These are phyloP conservation scores for Onychomys arenicola DNA, from an alignment of 2,797 vertebrate species.

Conservation along the genomic window DNA sequence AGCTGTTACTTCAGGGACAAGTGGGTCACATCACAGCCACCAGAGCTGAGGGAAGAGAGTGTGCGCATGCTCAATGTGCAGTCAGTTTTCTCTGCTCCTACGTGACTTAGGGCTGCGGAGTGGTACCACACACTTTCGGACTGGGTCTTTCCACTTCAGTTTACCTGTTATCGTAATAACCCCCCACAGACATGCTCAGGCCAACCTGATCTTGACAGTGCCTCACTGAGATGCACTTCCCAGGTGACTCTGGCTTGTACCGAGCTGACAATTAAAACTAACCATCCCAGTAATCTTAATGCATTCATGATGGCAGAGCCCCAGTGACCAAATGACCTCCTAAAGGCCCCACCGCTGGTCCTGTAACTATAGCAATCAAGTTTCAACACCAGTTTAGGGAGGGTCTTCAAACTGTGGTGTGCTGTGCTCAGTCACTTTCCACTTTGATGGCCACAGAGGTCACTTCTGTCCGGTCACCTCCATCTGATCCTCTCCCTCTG, in stretches of 20 bases:
- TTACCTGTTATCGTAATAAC: background rate
- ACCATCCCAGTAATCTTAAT: background rate
- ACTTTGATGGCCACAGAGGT: background rate
- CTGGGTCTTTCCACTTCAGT: background rate
- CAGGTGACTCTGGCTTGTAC: background rate
- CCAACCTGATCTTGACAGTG: background rate
- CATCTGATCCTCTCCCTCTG: background rate
- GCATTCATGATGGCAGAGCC: background rate
- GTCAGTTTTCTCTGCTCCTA: background rate
- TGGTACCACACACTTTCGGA: background rate
- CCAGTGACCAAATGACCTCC: background rate
- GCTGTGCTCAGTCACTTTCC: background rate
- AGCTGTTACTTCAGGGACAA: background rate
- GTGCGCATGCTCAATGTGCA: rapidly evolving
- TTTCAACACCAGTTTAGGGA: background rate
- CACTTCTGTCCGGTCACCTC: background rate
- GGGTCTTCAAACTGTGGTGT: background rate
- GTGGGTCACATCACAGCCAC: background rate
- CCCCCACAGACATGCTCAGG: background rate
- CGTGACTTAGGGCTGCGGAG: background rate
- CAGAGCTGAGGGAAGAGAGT: too few species aligned
- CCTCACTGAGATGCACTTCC: background rate
- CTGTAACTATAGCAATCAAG: background rate
- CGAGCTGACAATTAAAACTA: background rate
- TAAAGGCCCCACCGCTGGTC: background rate